Conservation (phyloP, 1,140 invertebrate genomes). For the Tachypleus tridentatus region DNA sequence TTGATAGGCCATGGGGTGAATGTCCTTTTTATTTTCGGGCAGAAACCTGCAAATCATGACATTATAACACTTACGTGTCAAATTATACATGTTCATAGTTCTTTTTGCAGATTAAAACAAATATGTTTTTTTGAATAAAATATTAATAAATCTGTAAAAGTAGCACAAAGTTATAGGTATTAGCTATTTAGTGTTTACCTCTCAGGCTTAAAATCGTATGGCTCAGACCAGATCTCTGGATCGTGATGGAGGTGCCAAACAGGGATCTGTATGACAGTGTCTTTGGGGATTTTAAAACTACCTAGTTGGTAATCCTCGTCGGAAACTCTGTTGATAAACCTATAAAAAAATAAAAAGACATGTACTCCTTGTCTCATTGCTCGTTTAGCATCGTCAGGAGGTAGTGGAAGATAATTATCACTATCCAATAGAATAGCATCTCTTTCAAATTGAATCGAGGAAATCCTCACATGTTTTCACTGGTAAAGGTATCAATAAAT, state of each 20-base stretch:
- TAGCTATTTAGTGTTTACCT: slow-evolving; percentile 21
- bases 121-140: too few relatives aligned
- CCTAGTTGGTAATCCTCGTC: slow-evolving; percentile 26
- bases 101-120: neutral
- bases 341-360: neutral
- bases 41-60: slow-evolving; percentile 2
- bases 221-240: slow-evolving; percentile 35
- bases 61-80: too few relatives aligned
- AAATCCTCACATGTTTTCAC: too few relatives aligned
- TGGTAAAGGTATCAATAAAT: too few relatives aligned
- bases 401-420: too few relatives aligned
- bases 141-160: too few relatives aligned
- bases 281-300: slow-evolving; percentile 29
- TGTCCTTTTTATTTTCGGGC: slow-evolving; percentile 5
- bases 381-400: too few relatives aligned
- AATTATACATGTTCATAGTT: neutral
- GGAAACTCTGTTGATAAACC: slow-evolving; percentile 23
- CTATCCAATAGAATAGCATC: too few relatives aligned
- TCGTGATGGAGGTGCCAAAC: slow-evolving; percentile 35
- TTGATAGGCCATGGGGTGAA: slow-evolving; percentile 18
- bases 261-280: slow-evolving; percentile 29
- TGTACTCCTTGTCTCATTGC: too few relatives aligned
- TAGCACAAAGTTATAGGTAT: too few relatives aligned
- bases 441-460: too few relatives aligned
- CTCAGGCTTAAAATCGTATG: slow-evolving; percentile 36